Evolutionary conservation across 2,113 vertebrate species (phyloP).

Genomic region (Hassar affinis): DNA sequence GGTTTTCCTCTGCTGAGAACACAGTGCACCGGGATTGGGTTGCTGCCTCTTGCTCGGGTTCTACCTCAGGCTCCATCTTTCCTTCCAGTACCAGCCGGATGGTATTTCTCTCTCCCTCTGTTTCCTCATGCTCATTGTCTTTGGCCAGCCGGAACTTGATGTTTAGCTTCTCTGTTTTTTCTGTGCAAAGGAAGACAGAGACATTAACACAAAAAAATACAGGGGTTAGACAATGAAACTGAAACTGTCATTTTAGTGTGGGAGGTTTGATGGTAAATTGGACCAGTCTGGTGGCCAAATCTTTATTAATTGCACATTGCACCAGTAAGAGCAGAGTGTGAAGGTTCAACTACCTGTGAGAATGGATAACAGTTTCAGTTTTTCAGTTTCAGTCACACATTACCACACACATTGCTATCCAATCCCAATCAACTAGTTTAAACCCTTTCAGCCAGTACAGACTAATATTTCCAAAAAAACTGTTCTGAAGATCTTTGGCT

Average conservation of each 20-base stretch:
- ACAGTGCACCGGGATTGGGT: conserved; percentile 25
- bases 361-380: neutral
- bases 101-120: conserved; percentile 51
- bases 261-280: too few species aligned
- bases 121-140: conserved; percentile 60
- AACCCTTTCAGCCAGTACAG: too few species aligned
- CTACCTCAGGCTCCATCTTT: conserved; percentile 34
- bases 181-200: conserved; percentile 47
- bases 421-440: too few species aligned
- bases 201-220: neutral
- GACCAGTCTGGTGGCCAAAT: too few species aligned
- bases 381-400: too few species aligned
- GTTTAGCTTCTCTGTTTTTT: conserved; percentile 69
- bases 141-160: conserved; percentile 72
- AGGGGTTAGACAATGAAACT: too few species aligned
- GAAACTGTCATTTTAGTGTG: too few species aligned
- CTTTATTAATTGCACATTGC: too few species aligned
- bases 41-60: neutral
- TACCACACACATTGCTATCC: too few species aligned
- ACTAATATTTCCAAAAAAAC: neutral
- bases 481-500: neutral
- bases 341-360: neutral
- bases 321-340: too few species aligned
- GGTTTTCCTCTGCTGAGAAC: neutral
- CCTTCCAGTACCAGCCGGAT: conserved; percentile 68